A percentile compares a stretch with the other conserved stretches of the same genome.
These are phyloP conservation scores for Trachurus trachurus DNA, from an alignment of 2,797 vertebrate species.

Conservation along the genomic window DNA sequence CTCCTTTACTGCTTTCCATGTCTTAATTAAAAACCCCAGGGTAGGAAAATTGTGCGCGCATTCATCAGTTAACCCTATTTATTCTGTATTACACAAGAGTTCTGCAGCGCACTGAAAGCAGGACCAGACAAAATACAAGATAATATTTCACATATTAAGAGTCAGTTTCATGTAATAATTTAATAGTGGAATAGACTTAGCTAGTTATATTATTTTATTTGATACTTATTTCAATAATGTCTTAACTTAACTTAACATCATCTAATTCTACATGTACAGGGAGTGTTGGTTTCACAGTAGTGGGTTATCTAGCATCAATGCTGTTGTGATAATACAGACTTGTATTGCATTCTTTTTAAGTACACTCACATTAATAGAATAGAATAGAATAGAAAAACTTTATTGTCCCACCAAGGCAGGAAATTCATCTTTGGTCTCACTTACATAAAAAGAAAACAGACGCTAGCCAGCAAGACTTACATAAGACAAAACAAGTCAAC, in stretches of 20 bases:
- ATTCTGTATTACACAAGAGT: not conserved
- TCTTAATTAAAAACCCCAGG: slow-evolving; percentile 41
- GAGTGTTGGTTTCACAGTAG: not conserved
- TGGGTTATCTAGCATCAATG: not conserved
- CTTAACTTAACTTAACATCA: not conserved
- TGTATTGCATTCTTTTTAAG: not conserved
- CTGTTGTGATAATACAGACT: not conserved
- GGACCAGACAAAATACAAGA: not conserved
- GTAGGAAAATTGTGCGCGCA: slow-evolving; percentile 8
- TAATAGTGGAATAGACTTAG: not conserved
- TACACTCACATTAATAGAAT: not conserved
- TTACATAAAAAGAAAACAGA: too few relatives aligned
- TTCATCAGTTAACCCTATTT: slow-evolving; percentile 7
- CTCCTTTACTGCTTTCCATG: slow-evolving; percentile 19
- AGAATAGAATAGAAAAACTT: too few relatives aligned
- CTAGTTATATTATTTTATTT: not conserved
- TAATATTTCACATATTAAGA: not conserved
- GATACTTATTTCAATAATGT: not conserved
- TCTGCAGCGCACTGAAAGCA: not conserved
- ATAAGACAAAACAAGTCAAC: too few relatives aligned
- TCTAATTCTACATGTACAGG: not conserved
- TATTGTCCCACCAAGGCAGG: too few relatives aligned
- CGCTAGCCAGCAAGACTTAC: too few relatives aligned
- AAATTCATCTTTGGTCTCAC: too few relatives aligned
- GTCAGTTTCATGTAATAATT: not conserved